Percentiles rank a stretch among this genome's conserved stretches.
These are phyloP conservation scores for Serrognathus titanus DNA, from an alignment of 2,888 invertebrate genomes.

Conservation along the genomic window DNA sequence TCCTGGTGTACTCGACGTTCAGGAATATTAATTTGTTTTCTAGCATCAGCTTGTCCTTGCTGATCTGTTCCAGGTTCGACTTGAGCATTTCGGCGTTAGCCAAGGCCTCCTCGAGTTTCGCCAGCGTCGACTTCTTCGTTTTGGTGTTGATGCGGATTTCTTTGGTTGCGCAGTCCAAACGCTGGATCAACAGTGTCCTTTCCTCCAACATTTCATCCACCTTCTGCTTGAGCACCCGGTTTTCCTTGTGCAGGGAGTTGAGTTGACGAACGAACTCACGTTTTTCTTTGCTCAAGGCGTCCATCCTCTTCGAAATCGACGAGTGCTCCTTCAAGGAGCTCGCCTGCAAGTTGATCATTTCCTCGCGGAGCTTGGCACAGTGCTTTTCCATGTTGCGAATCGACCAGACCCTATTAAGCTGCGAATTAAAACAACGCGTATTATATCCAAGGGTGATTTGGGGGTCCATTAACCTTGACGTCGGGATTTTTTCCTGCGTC, in stretches of 20 bases:
- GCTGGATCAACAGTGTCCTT: constrained; percentile 34
- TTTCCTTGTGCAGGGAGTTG: constrained; percentile 35
- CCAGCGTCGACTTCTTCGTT: constrained; percentile 38
- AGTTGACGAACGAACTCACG: constrained; percentile 36
- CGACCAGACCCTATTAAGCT: constrained; percentile 9
- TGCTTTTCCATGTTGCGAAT: constrained; percentile 19
- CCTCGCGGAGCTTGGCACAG: constrained; percentile 34
- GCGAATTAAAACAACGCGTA: background rate
- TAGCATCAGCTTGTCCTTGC: constrained; percentile 36
- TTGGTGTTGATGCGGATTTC: constrained; percentile 40
- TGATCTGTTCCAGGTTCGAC: constrained; percentile 32
- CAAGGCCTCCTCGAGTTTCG: constrained; percentile 38
- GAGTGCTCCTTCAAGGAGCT: constrained; percentile 38
- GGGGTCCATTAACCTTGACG: no score
- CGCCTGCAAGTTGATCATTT: constrained; percentile 35
- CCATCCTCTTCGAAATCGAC: constrained; percentile 35
- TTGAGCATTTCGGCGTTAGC: constrained; percentile 27
- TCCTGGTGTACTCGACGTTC: constrained; percentile 34
- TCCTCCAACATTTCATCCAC: constrained; percentile 40
- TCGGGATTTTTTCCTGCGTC: no score
- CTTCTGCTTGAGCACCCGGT: constrained; percentile 38
- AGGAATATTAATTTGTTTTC: constrained; percentile 36
- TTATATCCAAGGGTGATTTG: no score
- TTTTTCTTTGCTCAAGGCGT: constrained; percentile 35
- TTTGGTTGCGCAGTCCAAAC: constrained; percentile 39